Base-by-base conservation (phyloP, 1,140 invertebrate species). In the Rhopalosiphum maidis region DNA sequence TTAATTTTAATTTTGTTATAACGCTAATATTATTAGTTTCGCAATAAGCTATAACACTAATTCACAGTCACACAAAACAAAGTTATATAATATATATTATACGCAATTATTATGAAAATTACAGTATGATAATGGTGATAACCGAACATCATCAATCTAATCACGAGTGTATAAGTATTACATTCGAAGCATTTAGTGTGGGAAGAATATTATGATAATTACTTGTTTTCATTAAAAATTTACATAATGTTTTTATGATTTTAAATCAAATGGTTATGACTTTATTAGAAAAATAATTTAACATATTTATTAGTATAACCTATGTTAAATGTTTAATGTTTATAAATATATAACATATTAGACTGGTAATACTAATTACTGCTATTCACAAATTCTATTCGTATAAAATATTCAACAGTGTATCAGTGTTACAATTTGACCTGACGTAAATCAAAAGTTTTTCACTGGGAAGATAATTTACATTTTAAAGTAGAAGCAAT, bases 401-500 rank as follows among this genome's bases (percentile, higher is more conserved):
- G 5, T 77, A 2, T 18, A 77, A 77, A 25, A 43, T 25, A 88
- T 54, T 35, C 18, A 35, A 54, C 8, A 51, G 18, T n/a, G 23
- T 55, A 9, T 37, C 8, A 51, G 15, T n/a, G 23, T 55, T 55
- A 90, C 41, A 25, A 68, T 90, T 46, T 43, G 89, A 90, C 25
- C 35, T 90, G 54, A n/a, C 21, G 8, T 46, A 22, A 46, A 91
- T 18, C 25, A 25, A 18, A 46, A 68, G 15, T n/a, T 68, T 77
- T 37, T 41, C 35, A 35, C n/a, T 23, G 25, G 3, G 9, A 41
- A 60, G 9, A 60, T 90, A 90, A 90, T 55, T 90, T 90, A 41
- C 43, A 90, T 90, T n/a, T 30, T 60, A 25, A 60, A 90, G 89
- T 90, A 90, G 15, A 90, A 41, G 9, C 51, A 91, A 30, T 68